phyloP scores from a whole-genome alignment of 2,888 invertebrate species.

The Lamproptera curius region DNA sequence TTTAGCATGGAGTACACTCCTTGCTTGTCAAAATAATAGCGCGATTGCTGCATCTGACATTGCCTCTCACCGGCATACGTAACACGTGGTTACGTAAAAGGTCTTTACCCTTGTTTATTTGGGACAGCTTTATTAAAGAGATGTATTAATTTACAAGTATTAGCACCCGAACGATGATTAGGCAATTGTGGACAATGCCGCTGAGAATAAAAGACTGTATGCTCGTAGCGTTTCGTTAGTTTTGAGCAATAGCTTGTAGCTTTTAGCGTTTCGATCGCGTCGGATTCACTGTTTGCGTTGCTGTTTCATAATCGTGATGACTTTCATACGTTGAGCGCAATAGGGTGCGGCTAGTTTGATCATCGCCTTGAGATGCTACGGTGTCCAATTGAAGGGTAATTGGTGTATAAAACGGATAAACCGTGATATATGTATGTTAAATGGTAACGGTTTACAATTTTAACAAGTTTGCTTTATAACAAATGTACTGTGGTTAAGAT shows the following conservation, averaged over 20 bases:
- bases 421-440: no score
- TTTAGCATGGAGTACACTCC: conserved; percentile 41
- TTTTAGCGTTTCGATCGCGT: conserved; percentile 41
- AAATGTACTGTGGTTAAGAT: no score
- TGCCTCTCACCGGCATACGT: conserved; percentile 72
- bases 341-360: conserved; percentile 13
- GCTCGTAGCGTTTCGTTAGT: conserved; percentile 49
- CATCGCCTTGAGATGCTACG: conserved; percentile 10
- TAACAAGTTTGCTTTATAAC: no score
- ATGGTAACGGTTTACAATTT: no score
- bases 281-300: conserved; percentile 34
- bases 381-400: no score
- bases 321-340: conserved; percentile 25
- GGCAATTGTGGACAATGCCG: conserved; percentile 44
- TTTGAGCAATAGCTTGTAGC: conserved; percentile 44
- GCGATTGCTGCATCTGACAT: conserved; percentile 60
- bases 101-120: conserved; percentile 75
- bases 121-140: conserved; percentile 59
- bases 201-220: conserved; percentile 24
- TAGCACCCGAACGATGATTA: conserved; percentile 52
- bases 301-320: conserved; percentile 37
- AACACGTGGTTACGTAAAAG: conserved; percentile 69
- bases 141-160: conserved; percentile 66
- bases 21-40: conserved; percentile 56
- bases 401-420: no score